phyloP scores from a whole-genome alignment of 2,888 invertebrate species.

The Eupithecia exiguata region DNA sequence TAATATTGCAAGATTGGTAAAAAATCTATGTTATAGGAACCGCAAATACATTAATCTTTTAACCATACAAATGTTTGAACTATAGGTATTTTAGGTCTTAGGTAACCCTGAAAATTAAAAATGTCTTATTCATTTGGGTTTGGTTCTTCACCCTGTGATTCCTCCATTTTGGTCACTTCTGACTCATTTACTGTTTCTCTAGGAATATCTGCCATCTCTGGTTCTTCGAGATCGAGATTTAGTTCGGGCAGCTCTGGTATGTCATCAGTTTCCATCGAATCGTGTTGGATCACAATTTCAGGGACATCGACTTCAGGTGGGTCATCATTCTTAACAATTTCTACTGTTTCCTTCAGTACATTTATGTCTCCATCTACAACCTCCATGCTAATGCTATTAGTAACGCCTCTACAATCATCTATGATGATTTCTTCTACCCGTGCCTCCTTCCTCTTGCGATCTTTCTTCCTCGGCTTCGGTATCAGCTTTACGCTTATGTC shows the following conservation, averaged over 20 bases:
- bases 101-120: neutral
- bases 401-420: constrained; percentile 66
- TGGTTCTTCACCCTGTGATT: constrained; percentile 17
- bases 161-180: constrained; percentile 24
- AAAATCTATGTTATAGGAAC: constrained; percentile 24
- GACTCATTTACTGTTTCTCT: constrained; percentile 17
- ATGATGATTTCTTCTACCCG: constrained; percentile 64
- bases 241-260: constrained; percentile 16
- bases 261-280: constrained; percentile 30
- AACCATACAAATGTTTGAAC: neutral
- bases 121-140: constrained; percentile 4
- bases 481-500: constrained; percentile 90
- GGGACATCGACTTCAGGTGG: constrained; percentile 39
- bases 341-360: constrained; percentile 68
- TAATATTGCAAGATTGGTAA: constrained; percentile 18
- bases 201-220: constrained; percentile 13
- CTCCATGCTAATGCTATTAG: constrained; percentile 77
- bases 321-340: constrained; percentile 56
- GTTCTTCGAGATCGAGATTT: constrained; percentile 11
- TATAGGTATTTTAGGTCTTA: neutral
- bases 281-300: constrained; percentile 37
- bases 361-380: constrained; percentile 70
- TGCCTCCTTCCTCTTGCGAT: constrained; percentile 67
- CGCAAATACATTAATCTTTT: neutral
- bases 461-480: constrained; percentile 83